phyloP scores from a whole-genome alignment of 1,140 invertebrate species.

The Bursaphelenchus mucronatus region DNA sequence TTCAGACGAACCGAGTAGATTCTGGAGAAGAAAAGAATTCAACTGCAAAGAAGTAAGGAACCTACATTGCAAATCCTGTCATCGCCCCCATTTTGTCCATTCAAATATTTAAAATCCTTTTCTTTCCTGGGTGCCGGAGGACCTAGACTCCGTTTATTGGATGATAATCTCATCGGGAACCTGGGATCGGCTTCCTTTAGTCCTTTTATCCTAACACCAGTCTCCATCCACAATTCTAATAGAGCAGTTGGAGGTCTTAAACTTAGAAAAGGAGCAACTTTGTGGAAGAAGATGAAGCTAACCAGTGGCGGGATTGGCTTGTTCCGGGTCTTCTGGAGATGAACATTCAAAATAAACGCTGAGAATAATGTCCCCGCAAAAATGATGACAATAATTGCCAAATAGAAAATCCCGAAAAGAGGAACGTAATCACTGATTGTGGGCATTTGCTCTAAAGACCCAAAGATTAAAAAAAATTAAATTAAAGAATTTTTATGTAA shows the following conservation, averaged over 20 bases:
- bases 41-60: too few species aligned
- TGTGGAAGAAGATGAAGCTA: slow-evolving; percentile 55
- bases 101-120: too few species aligned
- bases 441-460: slow-evolving; percentile 46
- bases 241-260: slow-evolving; percentile 52
- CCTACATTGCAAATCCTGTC: too few species aligned
- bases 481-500: not conserved
- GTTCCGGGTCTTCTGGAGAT: slow-evolving; percentile 56
- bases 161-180: not conserved
- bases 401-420: slow-evolving; percentile 55
- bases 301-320: slow-evolving; percentile 56
- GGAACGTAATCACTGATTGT: slow-evolving; percentile 54
- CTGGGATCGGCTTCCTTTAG: slow-evolving; percentile 20
- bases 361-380: slow-evolving; percentile 59
- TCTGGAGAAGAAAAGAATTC: too few species aligned
- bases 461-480: not conserved
- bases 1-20: too few species aligned
- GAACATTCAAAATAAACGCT: slow-evolving; percentile 59
- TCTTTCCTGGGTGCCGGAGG: too few species aligned
- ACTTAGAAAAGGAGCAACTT: slow-evolving; percentile 51
- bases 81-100: too few species aligned
- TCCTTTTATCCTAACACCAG: slow-evolving; percentile 37
- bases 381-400: slow-evolving; percentile 58
- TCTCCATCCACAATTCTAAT: slow-evolving; percentile 56
- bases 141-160: not conserved